Conservation (phyloP, 2,797 vertebrate genomes). For the Enteromius radiatus region DNA sequence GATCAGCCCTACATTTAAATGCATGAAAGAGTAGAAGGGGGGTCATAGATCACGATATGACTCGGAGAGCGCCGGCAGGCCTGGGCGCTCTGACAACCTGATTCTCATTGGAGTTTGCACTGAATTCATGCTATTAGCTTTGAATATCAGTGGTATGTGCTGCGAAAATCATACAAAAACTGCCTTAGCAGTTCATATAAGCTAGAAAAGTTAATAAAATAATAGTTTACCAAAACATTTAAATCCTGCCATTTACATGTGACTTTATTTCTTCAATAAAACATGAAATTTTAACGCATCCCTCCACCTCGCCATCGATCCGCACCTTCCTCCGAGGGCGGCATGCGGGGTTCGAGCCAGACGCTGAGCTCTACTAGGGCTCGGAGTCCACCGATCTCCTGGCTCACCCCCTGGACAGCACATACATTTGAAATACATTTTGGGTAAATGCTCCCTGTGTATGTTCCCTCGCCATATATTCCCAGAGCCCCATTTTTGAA, state of each 20-base stretch:
- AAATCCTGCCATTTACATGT: neutral
- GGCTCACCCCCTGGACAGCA: too few species aligned
- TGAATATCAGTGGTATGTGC: neutral
- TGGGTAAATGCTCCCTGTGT: neutral
- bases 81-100: constrained; percentile 23
- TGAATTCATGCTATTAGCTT: constrained; percentile 18
- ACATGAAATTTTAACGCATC: too few species aligned
- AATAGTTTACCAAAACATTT: neutral
- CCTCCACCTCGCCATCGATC: too few species aligned
- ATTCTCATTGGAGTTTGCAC: constrained; percentile 1
- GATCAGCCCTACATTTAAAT: constrained; percentile 80
- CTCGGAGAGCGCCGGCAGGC: constrained; percentile 64
- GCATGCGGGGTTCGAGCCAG: too few species aligned
- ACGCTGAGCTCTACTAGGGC: too few species aligned
- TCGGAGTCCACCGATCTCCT: too few species aligned
- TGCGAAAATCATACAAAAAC: neutral
- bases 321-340: too few species aligned
- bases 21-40: constrained; percentile 75
- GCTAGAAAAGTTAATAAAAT: neutral
- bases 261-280: neutral
- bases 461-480: neutral
- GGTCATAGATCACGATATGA: constrained; percentile 73
- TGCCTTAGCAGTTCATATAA: neutral
- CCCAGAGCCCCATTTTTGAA: neutral
- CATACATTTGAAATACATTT: too few species aligned